Percentiles rank a stretch among this genome's conserved stretches.
phyloP scores from a whole-genome alignment of 2,888 invertebrate genomes.

The Neocrepidodera transversa region DNA sequence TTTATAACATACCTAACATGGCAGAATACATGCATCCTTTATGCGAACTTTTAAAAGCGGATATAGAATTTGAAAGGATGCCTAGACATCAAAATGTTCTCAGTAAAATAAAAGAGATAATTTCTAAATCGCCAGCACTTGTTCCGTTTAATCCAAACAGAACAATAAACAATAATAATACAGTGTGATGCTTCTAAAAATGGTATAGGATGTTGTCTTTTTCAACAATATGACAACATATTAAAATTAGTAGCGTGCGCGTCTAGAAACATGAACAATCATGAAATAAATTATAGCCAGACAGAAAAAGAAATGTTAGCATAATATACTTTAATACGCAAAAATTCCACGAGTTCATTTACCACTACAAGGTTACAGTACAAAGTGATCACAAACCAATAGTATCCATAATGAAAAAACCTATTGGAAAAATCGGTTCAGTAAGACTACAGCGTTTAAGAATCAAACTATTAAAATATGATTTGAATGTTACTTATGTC shows the following conservation, averaged over 20 bases:
- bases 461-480: constrained; percentile 35
- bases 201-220: neutral
- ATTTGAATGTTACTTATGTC: constrained; percentile 16
- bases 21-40: too few relatives aligned
- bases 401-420: constrained; percentile 37
- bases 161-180: neutral
- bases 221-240: neutral
- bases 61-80: too few relatives aligned
- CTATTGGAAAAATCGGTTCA: constrained; percentile 35
- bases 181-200: neutral
- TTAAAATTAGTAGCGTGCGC: neutral
- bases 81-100: too few relatives aligned
- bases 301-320: neutral
- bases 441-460: constrained; percentile 27
- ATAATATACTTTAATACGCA: constrained; percentile 34
- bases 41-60: too few relatives aligned
- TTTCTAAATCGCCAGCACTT: too few relatives aligned
- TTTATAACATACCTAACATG: too few relatives aligned
- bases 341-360: constrained; percentile 40
- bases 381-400: constrained; percentile 39
- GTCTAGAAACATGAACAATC: neutral
- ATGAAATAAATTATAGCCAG: neutral
- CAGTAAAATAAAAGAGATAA: too few relatives aligned
- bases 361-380: constrained; percentile 31
- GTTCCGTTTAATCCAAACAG: too few relatives aligned